phyloP scores from a whole-genome alignment of 2,888 invertebrate species.

The Sarcophaga caerulescens region DNA sequence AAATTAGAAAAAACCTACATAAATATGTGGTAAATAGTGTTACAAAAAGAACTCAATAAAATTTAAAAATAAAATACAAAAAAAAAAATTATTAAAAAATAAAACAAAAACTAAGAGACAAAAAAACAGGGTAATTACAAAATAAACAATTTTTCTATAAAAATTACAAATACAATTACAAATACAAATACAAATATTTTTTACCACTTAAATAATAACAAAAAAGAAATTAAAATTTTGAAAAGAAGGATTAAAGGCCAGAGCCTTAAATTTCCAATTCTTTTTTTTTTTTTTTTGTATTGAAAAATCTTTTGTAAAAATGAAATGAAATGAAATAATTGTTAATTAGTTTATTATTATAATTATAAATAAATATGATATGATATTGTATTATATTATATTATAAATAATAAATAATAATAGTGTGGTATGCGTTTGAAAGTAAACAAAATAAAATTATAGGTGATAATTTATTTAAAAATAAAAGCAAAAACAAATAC shows the following conservation, averaged over 20 bases:
- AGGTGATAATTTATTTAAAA: slow-evolving; percentile 59
- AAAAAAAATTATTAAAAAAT: slow-evolving; percentile 24
- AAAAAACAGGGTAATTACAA: slow-evolving; percentile 66
- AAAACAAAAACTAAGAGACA: slow-evolving; percentile 31
- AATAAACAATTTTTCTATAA: slow-evolving; percentile 44
- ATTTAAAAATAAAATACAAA: slow-evolving; percentile 14
- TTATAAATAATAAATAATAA: not conserved
- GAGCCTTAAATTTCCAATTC: not conserved
- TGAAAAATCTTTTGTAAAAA: not conserved
- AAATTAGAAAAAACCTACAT: slow-evolving; percentile 6
- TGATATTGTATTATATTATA: not conserved
- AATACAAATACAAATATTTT: slow-evolving; percentile 31
- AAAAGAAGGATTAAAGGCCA: too few relatives aligned
- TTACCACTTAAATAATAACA: slow-evolving; percentile 26
- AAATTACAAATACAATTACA: not conserved
- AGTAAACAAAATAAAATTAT: slow-evolving; percentile 30
- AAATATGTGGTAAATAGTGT: not conserved
- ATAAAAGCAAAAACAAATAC: slow-evolving; percentile 23
- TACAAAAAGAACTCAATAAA: slow-evolving; percentile 12
- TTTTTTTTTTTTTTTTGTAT: slow-evolving; percentile 36
- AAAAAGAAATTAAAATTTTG: not conserved
- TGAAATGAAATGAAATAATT: slow-evolving; percentile 29
- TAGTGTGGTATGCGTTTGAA: slow-evolving; percentile 7
- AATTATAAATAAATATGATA: not conserved
- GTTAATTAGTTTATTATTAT: slow-evolving; percentile 63